Conservation (phyloP, 2,797 vertebrate genomes). For the Notamacropus eugenii region DNA sequence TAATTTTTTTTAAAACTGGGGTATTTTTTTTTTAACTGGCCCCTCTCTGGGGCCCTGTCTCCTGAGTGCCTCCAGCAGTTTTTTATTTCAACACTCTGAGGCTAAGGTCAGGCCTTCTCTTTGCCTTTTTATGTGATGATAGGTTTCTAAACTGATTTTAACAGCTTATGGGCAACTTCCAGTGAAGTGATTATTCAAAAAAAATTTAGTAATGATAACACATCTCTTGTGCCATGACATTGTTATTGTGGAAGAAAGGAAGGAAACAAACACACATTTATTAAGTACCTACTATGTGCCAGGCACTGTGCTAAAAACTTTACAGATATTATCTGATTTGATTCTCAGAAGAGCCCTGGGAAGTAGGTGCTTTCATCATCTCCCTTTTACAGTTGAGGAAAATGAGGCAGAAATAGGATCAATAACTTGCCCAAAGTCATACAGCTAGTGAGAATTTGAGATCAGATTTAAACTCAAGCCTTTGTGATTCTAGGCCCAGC, state of each 20-base stretch:
- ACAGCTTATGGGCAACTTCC: neutral
- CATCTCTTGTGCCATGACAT: neutral
- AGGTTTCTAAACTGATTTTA: constrained; percentile 53
- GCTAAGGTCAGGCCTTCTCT: neutral
- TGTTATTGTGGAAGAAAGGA: neutral
- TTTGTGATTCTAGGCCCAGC: neutral
- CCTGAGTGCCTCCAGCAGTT: neutral
- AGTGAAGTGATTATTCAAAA: constrained; percentile 22
- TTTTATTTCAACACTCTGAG: neutral
- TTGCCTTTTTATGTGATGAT: constrained; percentile 4
- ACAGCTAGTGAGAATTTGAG: neutral
- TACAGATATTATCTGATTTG: neutral
- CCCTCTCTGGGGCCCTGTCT: neutral
- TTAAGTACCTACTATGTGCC: neutral
- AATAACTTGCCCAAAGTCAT: neutral
- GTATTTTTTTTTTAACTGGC: neutral
- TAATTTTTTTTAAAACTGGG: neutral
- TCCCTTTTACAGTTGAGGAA: neutral
- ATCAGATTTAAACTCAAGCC: neutral
- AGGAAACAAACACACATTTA: neutral
- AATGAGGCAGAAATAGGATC: neutral
- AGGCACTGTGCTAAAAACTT: neutral
- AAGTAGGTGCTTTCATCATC: neutral
- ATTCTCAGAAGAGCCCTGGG: neutral
- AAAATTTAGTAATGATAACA: neutral